Percentiles rank a stretch among this genome's conserved stretches.
Conservation (phyloP, 2,113 vertebrate genomes). For the Polypterus senegalus region DNA sequence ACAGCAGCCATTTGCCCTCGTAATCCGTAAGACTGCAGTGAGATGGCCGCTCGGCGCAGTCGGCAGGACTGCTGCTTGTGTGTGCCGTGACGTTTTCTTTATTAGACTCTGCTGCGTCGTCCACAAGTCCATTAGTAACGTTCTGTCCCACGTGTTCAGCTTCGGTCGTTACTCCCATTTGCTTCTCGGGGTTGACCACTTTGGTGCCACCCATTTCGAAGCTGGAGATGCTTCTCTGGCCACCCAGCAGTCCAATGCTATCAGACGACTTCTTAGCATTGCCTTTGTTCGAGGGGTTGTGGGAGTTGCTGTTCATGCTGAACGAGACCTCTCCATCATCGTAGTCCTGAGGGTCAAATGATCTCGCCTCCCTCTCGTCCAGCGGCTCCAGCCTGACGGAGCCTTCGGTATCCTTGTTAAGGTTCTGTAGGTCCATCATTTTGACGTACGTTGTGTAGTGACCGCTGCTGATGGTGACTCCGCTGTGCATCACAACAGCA, state of each 20-base stretch:
- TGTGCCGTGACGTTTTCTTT: slow-evolving; percentile 14
- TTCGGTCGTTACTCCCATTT: slow-evolving; percentile 24
- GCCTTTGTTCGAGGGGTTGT: slow-evolving; percentile 42
- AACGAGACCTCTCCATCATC: slow-evolving; percentile 72
- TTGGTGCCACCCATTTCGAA: slow-evolving; percentile 58
- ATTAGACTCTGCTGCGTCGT: slow-evolving; percentile 26
- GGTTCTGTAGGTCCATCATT: slow-evolving; percentile 58
- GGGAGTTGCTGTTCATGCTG: slow-evolving; percentile 36
- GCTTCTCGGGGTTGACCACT: slow-evolving; percentile 53
- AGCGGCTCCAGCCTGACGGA: slow-evolving; percentile 44
- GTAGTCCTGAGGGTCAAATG: slow-evolving; percentile 38
- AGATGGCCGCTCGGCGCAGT: slow-evolving; percentile 17
- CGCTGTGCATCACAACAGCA: slow-evolving; percentile 94
- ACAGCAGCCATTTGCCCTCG: slow-evolving; percentile 91
- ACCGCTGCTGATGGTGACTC: slow-evolving; percentile 90
- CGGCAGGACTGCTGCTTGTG: background rate
- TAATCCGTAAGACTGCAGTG: slow-evolving; percentile 61
- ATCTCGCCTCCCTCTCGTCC: slow-evolving; percentile 44
- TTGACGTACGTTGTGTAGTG: slow-evolving; percentile 90
- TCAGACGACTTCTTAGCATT: slow-evolving; percentile 70
- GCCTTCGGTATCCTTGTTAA: slow-evolving; percentile 44
- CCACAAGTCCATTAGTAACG: slow-evolving; percentile 18
- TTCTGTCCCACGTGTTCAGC: slow-evolving; percentile 34
- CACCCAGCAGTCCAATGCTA: slow-evolving; percentile 76
- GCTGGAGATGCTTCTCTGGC: slow-evolving; percentile 73